Evolutionary conservation across 1,140 invertebrate genomes (phyloP).

Genomic region (Agrilus planipennis): DNA sequence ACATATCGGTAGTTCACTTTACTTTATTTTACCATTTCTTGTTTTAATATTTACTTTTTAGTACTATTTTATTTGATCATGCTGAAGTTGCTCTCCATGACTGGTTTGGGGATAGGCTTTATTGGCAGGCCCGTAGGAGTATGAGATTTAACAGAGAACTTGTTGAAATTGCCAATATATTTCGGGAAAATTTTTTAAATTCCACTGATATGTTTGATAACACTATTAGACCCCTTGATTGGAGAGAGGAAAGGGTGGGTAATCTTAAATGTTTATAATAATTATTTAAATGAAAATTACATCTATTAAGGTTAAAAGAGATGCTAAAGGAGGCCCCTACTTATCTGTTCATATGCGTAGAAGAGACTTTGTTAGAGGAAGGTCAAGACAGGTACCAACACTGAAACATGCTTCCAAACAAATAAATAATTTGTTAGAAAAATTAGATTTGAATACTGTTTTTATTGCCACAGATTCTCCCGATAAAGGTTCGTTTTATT

Average conservation of each 20-base stretch:
- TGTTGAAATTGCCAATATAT: conserved; percentile 55
- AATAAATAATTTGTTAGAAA: conserved; percentile 46
- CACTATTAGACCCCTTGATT: conserved; percentile 43
- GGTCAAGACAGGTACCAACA: conserved; percentile 56
- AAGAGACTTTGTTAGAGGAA: conserved; percentile 64
- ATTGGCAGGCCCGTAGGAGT: conserved; percentile 80
- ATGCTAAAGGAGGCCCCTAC: conserved; percentile 60
- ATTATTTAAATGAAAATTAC: not conserved
- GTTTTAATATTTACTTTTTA: conserved; percentile 22
- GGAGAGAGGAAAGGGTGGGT: conserved; percentile 50
- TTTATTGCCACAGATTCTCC: conserved; percentile 78
- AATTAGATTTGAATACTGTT: conserved; percentile 47
- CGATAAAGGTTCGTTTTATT: conserved; percentile 30
- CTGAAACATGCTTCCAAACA: conserved; percentile 59
- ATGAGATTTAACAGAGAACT: conserved; percentile 77
- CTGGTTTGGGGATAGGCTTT: conserved; percentile 65
- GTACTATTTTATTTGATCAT: conserved; percentile 67
- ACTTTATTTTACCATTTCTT: not conserved
- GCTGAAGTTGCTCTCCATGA: conserved; percentile 86
- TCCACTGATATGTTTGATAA: conserved; percentile 53
- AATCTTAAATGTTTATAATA: not conserved
- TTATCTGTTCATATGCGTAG: conserved; percentile 72
- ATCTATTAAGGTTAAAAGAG: conserved; percentile 32
- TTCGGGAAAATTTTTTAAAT: conserved; percentile 52
- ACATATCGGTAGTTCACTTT: conserved; percentile 20